Conservation (phyloP, 2,113 vertebrate species). For the Corydoras maculifer region DNA sequence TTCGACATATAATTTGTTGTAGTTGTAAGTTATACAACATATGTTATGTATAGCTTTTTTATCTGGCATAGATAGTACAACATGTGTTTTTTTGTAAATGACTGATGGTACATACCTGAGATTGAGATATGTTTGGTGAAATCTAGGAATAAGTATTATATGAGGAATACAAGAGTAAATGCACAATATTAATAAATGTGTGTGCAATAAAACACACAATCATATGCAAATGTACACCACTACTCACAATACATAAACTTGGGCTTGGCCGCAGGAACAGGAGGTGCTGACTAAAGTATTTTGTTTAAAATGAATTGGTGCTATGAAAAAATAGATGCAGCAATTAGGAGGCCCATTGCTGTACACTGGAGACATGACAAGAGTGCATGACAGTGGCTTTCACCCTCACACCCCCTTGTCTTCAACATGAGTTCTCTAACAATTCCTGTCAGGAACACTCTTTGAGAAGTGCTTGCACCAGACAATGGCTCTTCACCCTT, state of each 20-base stretch:
- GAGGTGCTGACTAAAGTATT: conserved; percentile 74
- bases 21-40: neutral
- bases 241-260: conserved; percentile 58
- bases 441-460: conserved; percentile 93
- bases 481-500: conserved; percentile 94
- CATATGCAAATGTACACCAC: conserved; percentile 55
- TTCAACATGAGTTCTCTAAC: conserved; percentile 86
- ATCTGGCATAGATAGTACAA: neutral
- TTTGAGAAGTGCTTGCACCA: conserved; percentile 88
- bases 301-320: conserved; percentile 76
- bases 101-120: neutral
- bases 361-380: conserved; percentile 85
- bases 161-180: conserved; percentile 25
- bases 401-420: conserved; percentile 86
- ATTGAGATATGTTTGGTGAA: conserved; percentile 53
- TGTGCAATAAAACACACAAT: conserved; percentile 41
- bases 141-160: conserved; percentile 69
- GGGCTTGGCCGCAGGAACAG: conserved; percentile 76
- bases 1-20: conserved; percentile 1
- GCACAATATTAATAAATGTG: conserved; percentile 39
- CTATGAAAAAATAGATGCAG: conserved; percentile 72
- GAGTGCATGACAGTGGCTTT: conserved; percentile 91
- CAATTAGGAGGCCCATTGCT: conserved; percentile 85
- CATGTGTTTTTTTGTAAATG: neutral
- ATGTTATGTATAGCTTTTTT: neutral